Percentiles rank a stretch among this genome's conserved stretches.
Evolutionary conservation across 2,113 vertebrate genomes (phyloP).

Genomic region (Carettochelys insculpta): DNA sequence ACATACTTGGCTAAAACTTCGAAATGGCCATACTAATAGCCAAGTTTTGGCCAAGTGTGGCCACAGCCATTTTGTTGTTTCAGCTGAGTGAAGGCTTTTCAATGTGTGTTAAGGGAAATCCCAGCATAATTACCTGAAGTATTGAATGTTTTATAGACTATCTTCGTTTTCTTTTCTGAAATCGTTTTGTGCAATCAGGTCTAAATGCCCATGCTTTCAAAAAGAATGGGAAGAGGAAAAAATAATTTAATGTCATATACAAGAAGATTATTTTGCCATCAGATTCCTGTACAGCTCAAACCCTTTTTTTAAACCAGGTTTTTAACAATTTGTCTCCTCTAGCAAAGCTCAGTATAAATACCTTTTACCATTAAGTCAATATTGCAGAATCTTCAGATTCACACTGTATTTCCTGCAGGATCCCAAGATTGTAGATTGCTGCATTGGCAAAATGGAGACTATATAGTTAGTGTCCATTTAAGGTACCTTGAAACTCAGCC

Average conservation of each 20-base stretch:
- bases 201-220: background rate
- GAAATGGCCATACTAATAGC: too few relatives aligned
- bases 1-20: too few relatives aligned
- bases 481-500: background rate
- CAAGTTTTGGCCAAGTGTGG: too few relatives aligned
- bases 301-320: background rate
- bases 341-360: background rate
- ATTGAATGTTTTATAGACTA: background rate
- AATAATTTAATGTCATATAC: background rate
- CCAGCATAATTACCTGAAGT: background rate
- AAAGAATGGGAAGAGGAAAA: background rate
- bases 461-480: background rate
- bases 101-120: background rate
- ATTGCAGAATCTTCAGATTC: background rate
- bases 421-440: background rate
- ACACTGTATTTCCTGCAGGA: background rate
- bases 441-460: too few relatives aligned
- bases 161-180: background rate
- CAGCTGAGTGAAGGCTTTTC: background rate
- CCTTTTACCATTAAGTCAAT: fast-evolving
- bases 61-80: conserved; percentile 29
- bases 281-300: background rate
- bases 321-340: background rate
- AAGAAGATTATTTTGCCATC: background rate
- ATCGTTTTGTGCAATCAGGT: background rate